Conservation (phyloP, 1,140 invertebrate genomes). For the Drosophila sturtevanti region DNA sequence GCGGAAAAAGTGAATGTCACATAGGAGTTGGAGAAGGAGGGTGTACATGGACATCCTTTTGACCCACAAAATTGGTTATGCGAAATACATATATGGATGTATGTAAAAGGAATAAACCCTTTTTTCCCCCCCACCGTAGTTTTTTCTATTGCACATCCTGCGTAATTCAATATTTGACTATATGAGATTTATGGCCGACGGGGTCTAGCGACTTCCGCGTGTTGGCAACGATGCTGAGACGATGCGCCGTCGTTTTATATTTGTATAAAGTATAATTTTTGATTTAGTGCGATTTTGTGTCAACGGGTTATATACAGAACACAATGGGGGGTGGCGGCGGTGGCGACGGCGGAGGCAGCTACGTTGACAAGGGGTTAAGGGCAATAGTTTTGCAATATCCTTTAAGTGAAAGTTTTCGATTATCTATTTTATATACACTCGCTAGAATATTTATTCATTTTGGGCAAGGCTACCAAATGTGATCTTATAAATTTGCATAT, state of each 20-base stretch:
- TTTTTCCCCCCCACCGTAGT: conserved; percentile 21
- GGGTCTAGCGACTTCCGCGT: conserved; percentile 61
- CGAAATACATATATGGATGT: conserved; percentile 22
- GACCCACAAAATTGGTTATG: conserved; percentile 75
- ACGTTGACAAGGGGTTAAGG: conserved; percentile 51
- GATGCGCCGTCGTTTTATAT: conserved; percentile 32
- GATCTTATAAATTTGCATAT: too few species aligned
- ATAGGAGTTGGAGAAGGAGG: conserved; percentile 27
- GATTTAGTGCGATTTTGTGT: conserved; percentile 79
- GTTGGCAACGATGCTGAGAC: background rate
- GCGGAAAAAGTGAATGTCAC: conserved; percentile 55
- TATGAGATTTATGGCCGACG: conserved; percentile 78
- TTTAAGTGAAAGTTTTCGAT: conserved; percentile 50
- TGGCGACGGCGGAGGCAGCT: background rate
- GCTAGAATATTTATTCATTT: background rate
- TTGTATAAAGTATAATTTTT: conserved; percentile 80
- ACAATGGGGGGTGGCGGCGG: background rate
- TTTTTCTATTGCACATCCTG: conserved; percentile 42
- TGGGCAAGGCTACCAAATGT: too few species aligned
- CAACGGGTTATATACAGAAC: conserved; percentile 41
- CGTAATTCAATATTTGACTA: conserved; percentile 82
- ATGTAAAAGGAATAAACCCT: conserved; percentile 36
- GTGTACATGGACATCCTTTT: conserved; percentile 56
- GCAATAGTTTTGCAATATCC: conserved; percentile 75
- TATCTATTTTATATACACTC: background rate